Base-by-base conservation (phyloP, 2,113 vertebrate species). In the Microtus richardsoni region DNA sequence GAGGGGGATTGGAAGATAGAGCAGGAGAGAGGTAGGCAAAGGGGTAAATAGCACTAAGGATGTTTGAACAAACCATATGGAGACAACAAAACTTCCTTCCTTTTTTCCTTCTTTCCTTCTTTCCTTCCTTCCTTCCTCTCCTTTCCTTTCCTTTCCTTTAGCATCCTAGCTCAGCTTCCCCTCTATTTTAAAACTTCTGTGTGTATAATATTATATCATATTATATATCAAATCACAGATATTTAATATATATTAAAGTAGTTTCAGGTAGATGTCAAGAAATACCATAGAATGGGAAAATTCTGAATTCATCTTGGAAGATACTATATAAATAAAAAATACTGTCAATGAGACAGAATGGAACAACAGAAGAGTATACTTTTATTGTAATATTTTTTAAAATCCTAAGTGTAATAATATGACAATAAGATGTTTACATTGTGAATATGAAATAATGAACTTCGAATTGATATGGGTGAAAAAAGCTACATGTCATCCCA, bases 361-460 rank as follows among this genome's bases (percentile, higher is more conserved):
- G 22, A 62, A 94, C 89, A 94, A 71, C 13, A 93, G 26, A 88
- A 90, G 52, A 66, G 58, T 64, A 33, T 86, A 22, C 33, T 86
- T 85, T 85, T 75, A 80, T 39, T 77, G 39, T 80, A 96, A 95
- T 70, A 70, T 60, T 13, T 36, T 77, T 36, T 9, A 44, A 60
- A 19, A 49, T 36, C 17, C 19, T 89, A 85, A 79, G 41, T 39
- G 21, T 66, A 79, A 79, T 3, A 49, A 62, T 6, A 47, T 88
- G 93, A 73, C 3, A 7, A n/a, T 60, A 60, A 60, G 52, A 88
- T 41, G 10, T 68, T 90, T 68, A 89, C 13, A 95, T 75, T 41
- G 39, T 73, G 64, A 66, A 94, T 73, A 84, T 68, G 36, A 74
- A 96, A 52, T 70, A 41, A 94, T 89, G 21, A 86, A 94, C 44